A percentile compares a stretch with the other conserved stretches of the same genome.
These are phyloP conservation scores for Dicentrarchus labrax DNA, from an alignment of 2,113 vertebrate species.

Conservation along the genomic window DNA sequence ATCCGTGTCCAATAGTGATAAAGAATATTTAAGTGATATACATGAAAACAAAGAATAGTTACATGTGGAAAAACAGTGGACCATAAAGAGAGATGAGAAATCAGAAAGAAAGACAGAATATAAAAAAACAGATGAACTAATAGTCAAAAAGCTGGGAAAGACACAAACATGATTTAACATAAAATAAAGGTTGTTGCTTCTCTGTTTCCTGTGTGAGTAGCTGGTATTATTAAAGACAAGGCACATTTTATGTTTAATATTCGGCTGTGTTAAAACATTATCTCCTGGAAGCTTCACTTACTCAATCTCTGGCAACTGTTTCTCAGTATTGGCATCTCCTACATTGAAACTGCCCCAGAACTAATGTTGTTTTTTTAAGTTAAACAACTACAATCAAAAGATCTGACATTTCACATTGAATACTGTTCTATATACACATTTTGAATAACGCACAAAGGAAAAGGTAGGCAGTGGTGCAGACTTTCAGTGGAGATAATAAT, in stretches of 20 bases:
- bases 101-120: not conserved
- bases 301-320: slow-evolving; percentile 46
- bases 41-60: slow-evolving; percentile 18
- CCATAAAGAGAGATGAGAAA: not conserved
- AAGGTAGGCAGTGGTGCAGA: slow-evolving; percentile 66
- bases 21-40: slow-evolving; percentile 29
- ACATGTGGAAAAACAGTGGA: slow-evolving; percentile 5
- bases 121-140: not conserved
- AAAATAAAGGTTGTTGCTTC: not conserved
- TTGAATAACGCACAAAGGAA: slow-evolving; percentile 50
- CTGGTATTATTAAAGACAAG: slow-evolving; percentile 38
- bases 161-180: slow-evolving; percentile 13
- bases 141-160: not conserved
- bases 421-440: slow-evolving; percentile 53
- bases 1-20: slow-evolving; percentile 34
- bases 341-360: slow-evolving; percentile 1
- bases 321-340: slow-evolving; percentile 46
- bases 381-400: slow-evolving; percentile 33
- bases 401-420: slow-evolving; percentile 54
- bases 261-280: slow-evolving; percentile 29
- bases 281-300: not conserved
- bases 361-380: not conserved
- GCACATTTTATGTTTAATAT: slow-evolving; percentile 45
- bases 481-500: slow-evolving; percentile 72
- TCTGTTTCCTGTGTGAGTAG: slow-evolving; percentile 34